A percentile compares a stretch with the other conserved stretches of the same genome.
phyloP scores from a whole-genome alignment of 2,113 vertebrate species.

The Calypte anna region DNA sequence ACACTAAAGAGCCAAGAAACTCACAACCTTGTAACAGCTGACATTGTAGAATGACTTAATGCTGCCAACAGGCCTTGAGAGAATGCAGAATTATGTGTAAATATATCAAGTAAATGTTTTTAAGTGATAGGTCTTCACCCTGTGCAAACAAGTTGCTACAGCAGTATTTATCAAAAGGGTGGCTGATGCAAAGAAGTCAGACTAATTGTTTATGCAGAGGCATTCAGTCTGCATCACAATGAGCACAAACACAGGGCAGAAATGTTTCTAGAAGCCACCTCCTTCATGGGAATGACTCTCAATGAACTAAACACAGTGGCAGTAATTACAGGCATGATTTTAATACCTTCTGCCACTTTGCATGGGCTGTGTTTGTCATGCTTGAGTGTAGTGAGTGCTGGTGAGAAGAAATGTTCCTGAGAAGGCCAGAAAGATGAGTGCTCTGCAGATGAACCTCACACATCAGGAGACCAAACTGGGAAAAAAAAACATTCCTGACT shows the following conservation, averaged over 20 bases:
- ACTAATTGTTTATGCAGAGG: slow-evolving; percentile 58
- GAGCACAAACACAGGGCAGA: background rate
- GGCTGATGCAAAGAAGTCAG: slow-evolving; percentile 42
- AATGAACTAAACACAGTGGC: background rate
- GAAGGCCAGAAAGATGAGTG: background rate
- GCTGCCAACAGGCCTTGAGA: slow-evolving; percentile 51
- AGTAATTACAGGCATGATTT: background rate
- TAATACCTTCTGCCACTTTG: background rate
- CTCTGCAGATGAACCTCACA: background rate
- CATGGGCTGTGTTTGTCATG: background rate
- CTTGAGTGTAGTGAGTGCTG: background rate
- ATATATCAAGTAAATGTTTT: slow-evolving; percentile 63
- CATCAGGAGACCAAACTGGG: background rate
- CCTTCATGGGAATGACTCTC: background rate
- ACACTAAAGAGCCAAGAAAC: slow-evolving; percentile 2
- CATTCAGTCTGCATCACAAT: slow-evolving; percentile 57
- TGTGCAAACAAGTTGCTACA: slow-evolving; percentile 60
- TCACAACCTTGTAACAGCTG: slow-evolving; percentile 60
- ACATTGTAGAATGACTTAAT: slow-evolving; percentile 47
- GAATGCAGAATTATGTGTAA: slow-evolving; percentile 64
- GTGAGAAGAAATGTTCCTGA: accelerated
- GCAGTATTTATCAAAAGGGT: slow-evolving; percentile 55
- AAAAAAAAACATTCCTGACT: background rate
- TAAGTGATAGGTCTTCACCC: slow-evolving; percentile 63
- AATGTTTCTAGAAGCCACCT: slow-evolving; percentile 22